Conservation (phyloP, 2,888 invertebrate species). For the Lumbricus terrestris region DNA sequence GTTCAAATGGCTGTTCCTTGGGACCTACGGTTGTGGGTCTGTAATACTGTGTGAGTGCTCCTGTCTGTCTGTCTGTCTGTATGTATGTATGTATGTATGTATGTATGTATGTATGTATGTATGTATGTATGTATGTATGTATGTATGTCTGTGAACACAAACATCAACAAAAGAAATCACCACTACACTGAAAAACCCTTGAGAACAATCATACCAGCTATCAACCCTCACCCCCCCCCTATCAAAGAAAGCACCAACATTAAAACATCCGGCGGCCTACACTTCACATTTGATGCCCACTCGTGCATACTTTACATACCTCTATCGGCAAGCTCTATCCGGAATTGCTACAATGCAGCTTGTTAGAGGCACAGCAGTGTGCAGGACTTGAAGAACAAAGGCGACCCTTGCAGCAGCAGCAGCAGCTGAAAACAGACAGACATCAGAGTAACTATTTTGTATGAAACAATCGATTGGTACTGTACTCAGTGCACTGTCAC, state of each 20-base stretch:
- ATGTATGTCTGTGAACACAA: not conserved
- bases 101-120: not conserved
- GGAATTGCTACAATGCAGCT: not conserved
- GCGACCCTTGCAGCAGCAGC: too few species aligned
- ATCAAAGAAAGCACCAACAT: not conserved
- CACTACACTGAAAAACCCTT: not conserved
- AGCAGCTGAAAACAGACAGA: not conserved
- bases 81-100: not conserved
- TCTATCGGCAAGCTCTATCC: not conserved
- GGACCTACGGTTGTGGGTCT: not conserved
- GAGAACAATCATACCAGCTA: not conserved
- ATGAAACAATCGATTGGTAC: not conserved
- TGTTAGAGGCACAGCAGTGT: not conserved
- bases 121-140: not conserved
- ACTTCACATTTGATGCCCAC: not conserved
- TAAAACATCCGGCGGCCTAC: not conserved
- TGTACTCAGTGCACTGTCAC: not conserved
- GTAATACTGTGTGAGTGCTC: not conserved
- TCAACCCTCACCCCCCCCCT: not conserved
- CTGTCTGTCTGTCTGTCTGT: too few species aligned
- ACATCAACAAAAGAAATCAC: not conserved
- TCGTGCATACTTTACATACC: not conserved
- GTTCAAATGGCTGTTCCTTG: not conserved
- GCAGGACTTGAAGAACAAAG: not conserved
- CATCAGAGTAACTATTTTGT: not conserved